Base-by-base conservation (phyloP, 2,888 invertebrate species). In the Eucriotettix oculatus region DNA sequence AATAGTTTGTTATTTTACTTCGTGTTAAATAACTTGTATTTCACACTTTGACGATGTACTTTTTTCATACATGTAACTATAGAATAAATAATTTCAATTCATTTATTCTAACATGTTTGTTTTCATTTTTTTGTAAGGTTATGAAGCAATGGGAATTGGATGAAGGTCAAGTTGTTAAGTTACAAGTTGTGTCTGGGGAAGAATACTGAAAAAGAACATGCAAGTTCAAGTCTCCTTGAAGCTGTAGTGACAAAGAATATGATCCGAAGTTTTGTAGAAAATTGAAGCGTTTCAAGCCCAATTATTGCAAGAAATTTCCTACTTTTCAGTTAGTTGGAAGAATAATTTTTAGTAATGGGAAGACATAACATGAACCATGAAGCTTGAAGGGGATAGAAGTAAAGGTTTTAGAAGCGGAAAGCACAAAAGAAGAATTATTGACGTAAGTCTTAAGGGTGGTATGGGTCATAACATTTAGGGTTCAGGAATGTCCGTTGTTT, bases 81-180 rank as follows among this genome's bases (percentile, higher is more conserved):
- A 61, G 56, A 62, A 62, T 57, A 58, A 60, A 61, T 53, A 48
- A n/a, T 48, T 48, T 54, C 29, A 57, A 42, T 59, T 63, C 57
- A 52, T 61, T 61, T 77, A 78, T 76, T 79, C 80, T 81, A 81
- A 81, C 80, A 74, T 78, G 57, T 78, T 80, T 81, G 85, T 85
- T 84, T 83, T 85, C 85, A 85, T 82, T 63, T 64, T 66, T 84
- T 85, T 84, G 81, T 83, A 85, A 85, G 85, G 85, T 84, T 82
- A 83, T 83, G 83, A 84, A 84, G 83, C 83, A 85, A 84, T 85
- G 85, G 83, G 83, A 83, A 82, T 84, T 82, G 85, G 85, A 84
- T 85, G 85, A 85, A 82, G 79, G 79, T 59, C 55, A 61, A 58
- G 58, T 61, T 42, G 55, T 58, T 59, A 58, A 57, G 60, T 63